These are phyloP conservation scores for Cephus cinctus DNA, from an alignment of 1,140 invertebrate genomes.

Conservation along the genomic window DNA sequence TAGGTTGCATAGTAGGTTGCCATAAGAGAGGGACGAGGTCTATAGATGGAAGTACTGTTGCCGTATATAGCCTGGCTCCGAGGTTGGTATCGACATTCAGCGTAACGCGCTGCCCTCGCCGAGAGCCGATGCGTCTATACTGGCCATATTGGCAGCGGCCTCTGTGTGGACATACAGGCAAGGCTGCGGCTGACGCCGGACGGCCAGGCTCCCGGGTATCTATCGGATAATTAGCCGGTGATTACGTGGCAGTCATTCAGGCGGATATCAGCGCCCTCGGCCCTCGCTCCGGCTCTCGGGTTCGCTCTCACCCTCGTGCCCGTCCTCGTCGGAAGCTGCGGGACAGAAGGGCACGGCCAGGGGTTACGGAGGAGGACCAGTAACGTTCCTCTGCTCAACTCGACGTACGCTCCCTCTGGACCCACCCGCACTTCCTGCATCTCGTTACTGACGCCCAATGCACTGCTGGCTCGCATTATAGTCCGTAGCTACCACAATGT, in stretches of 20 bases:
- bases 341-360: slow-evolving; percentile 17
- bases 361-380: too few relatives aligned
- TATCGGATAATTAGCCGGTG: slow-evolving; percentile 56
- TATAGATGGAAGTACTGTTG: too few relatives aligned
- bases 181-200: slow-evolving; percentile 32
- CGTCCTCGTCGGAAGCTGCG: slow-evolving; percentile 23
- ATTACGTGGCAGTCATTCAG: slow-evolving; percentile 52
- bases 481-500: slow-evolving; percentile 19
- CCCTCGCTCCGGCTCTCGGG: slow-evolving; percentile 25
- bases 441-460: slow-evolving; percentile 48
- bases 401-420: slow-evolving; percentile 16
- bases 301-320: slow-evolving; percentile 21
- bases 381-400: slow-evolving; percentile 7
- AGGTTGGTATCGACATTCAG: slow-evolving; percentile 23
- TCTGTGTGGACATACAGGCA: slow-evolving; percentile 21
- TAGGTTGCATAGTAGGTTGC: too few relatives aligned
- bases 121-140: slow-evolving; percentile 22
- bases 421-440: slow-evolving; percentile 47
- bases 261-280: slow-evolving; percentile 48
- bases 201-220: slow-evolving; percentile 42
- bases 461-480: slow-evolving; percentile 43
- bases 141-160: slow-evolving; percentile 30
- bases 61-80: too few relatives aligned
- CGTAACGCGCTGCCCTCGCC: slow-evolving; percentile 8
- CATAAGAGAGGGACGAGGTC: too few relatives aligned